Evolutionary conservation across 2,797 vertebrate genomes (phyloP).

Genomic region (Parauchenoglanis ngamensis): DNA sequence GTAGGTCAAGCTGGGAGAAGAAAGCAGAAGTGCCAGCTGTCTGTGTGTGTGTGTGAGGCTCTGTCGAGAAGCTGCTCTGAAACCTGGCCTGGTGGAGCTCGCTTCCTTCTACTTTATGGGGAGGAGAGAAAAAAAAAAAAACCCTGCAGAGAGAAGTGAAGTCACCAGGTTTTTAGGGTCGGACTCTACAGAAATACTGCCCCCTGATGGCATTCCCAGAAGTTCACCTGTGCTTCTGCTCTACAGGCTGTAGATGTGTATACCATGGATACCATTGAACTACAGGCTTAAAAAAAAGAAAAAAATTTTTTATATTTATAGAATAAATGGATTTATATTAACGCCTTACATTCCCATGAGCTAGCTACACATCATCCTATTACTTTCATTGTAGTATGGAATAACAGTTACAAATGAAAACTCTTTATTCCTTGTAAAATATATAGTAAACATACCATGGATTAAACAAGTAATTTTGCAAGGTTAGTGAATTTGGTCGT

Average conservation of each 20-base stretch:
- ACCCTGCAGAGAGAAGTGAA: neutral
- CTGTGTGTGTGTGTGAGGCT: neutral
- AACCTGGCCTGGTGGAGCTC: neutral
- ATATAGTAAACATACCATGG: neutral
- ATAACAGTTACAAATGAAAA: too few relatives aligned
- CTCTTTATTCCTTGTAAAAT: too few relatives aligned
- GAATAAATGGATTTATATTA: neutral
- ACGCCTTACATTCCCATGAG: neutral
- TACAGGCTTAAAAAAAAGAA: neutral
- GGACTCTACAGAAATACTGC: neutral
- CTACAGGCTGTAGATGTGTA: neutral
- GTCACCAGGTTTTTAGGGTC: neutral
- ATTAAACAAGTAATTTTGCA: too few relatives aligned
- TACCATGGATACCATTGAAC: neutral
- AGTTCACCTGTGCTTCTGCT: neutral
- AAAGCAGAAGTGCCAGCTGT: neutral
- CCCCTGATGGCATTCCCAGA: slow-evolving; percentile 16
- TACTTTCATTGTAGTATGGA: neutral
- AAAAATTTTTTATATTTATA: neutral
- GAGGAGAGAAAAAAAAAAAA: neutral
- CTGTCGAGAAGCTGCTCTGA: slow-evolving; percentile 2
- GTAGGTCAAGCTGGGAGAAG: neutral
- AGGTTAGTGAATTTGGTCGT: neutral
- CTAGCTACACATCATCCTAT: too few relatives aligned
- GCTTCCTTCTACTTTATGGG: slow-evolving; percentile 6